These are phyloP conservation scores for Goniozus legneri DNA, from an alignment of 1,140 invertebrate genomes.

Conservation along the genomic window DNA sequence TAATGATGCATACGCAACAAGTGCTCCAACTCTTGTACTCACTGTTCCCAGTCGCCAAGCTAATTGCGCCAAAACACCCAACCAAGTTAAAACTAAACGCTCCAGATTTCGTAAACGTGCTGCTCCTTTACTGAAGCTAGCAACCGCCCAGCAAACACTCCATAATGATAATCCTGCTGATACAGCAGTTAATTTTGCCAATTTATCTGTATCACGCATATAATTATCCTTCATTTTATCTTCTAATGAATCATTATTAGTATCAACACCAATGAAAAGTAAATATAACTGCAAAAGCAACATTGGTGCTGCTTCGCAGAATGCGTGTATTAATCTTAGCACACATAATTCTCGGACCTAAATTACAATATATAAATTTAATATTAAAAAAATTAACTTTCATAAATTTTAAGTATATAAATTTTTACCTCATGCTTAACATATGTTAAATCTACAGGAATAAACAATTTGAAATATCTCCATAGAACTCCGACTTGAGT, in stretches of 20 bases:
- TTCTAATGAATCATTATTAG: constrained; percentile 17
- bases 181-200: constrained; percentile 76
- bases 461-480: constrained; percentile 84
- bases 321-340: constrained; percentile 79
- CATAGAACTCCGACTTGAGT: constrained; percentile 81
- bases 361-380: constrained; percentile 2
- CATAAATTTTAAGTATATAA: background rate
- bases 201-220: constrained; percentile 42
- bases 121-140: constrained; percentile 88
- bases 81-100: constrained; percentile 80
- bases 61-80: constrained; percentile 76
- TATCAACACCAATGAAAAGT: constrained; percentile 56
- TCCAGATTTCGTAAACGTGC: constrained; percentile 72
- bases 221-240: constrained; percentile 22
- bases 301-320: constrained; percentile 84
- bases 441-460: constrained; percentile 77
- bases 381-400: constrained; percentile 14
- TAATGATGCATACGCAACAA: constrained; percentile 81
- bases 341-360: constrained; percentile 68
- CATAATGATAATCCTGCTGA: constrained; percentile 77
- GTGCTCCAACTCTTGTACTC: constrained; percentile 72
- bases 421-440: constrained; percentile 77
- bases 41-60: constrained; percentile 84
- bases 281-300: constrained; percentile 79
- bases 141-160: constrained; percentile 85